Evolutionary conservation across 2,113 vertebrate species (phyloP), one percentile per base, ranked within the genome.

Genomic region (Poeciliopsis retropinna): DNA sequence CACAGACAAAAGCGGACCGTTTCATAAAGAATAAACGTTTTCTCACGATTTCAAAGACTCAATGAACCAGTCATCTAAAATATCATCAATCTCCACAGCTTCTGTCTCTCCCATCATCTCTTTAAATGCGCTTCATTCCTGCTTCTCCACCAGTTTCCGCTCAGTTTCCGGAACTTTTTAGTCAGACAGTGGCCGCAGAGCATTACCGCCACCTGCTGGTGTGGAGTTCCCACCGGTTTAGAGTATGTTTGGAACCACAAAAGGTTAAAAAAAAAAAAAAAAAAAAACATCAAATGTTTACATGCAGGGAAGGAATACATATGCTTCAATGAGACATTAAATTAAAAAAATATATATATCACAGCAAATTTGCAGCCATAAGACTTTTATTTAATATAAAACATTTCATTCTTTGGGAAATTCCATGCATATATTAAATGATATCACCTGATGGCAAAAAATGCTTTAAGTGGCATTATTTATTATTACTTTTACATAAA

Each of bases 51-150:
- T 91, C 34, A 94, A 73, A 0, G 94, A 92, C 64, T 94, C 89
- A 12, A 95, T 91, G 31, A 94, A 93, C 92, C 93, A 94, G 62
- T 94, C 90, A 0, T 94, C 93, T 29, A 91, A 72, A 72, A 90
- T 34, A 61, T 93, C 90, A 0, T 91, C 91, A 30, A 65, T 63
- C 32, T 90, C 83, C 0, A 47, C 1, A 0, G 73, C 77, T 1
- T 83, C 76, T 76, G 84, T 89, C 11, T 61, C 68, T 14, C 13
- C 27, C 14, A 4, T 37, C 57, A 2, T 22, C 5, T 15, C 28
- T 6, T 57, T 15, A 2, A 57, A 57, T 9, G 9, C 51, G 7
- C 51, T 25, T 57, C 51, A 9, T n/a, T 25, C 2, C 9, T n/a
- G 22, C 25, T 57, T 11, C 51, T 11, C 51, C 51, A 17, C 51